These are phyloP conservation scores for Venustoraphidia nigricollis DNA, from an alignment of 2,888 invertebrate genomes.

Conservation along the genomic window DNA sequence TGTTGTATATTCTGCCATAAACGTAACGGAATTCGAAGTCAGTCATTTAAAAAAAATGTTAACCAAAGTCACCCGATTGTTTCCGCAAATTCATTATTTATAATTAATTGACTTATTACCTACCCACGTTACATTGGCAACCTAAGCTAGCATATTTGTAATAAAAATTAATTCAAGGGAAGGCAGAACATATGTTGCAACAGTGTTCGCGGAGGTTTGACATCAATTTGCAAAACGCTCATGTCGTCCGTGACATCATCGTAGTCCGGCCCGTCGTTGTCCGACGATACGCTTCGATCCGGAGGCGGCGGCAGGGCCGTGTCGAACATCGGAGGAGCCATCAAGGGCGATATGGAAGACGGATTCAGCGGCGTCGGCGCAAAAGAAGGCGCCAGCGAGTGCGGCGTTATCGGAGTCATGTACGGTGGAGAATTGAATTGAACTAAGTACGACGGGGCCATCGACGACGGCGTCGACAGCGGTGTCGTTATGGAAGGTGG, in stretches of 20 bases:
- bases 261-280: slow-evolving; percentile 48
- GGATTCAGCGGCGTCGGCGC: slow-evolving; percentile 5
- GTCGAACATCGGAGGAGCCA: slow-evolving; percentile 5
- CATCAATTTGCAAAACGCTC: slow-evolving; percentile 36
- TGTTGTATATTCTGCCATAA: background rate
- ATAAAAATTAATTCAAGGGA: slow-evolving; percentile 55
- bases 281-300: slow-evolving; percentile 29
- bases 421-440: slow-evolving; percentile 10
- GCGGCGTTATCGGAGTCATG: slow-evolving; percentile 4
- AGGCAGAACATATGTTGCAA: slow-evolving; percentile 81
- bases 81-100: background rate
- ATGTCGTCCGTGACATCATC: slow-evolving; percentile 60
- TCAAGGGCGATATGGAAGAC: slow-evolving; percentile 2
- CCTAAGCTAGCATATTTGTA: background rate
- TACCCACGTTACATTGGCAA: background rate
- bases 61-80: background rate
- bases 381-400: slow-evolving; percentile 3
- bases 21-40: background rate
- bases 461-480: slow-evolving; percentile 4
- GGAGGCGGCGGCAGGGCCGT: slow-evolving; percentile 30
- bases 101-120: background rate
- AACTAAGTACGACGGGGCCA: slow-evolving; percentile 13
- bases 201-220: slow-evolving; percentile 37
- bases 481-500: slow-evolving; percentile 10
- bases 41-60: background rate